These are phyloP conservation scores for Lagorchestes hirsutus DNA, from an alignment of 2,797 vertebrate species.

Conservation along the genomic window DNA sequence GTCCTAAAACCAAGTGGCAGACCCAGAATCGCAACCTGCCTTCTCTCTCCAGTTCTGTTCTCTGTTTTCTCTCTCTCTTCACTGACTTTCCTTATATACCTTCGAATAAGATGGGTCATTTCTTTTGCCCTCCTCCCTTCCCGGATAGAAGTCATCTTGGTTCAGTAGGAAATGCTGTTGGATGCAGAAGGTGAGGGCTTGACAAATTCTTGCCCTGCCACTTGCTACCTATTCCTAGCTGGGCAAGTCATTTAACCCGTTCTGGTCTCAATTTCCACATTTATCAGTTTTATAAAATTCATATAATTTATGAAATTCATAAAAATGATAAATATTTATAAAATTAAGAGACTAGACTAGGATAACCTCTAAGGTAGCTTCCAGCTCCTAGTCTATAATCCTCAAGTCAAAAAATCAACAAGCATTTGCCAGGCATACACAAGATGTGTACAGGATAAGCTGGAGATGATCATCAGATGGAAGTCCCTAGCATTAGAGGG, in stretches of 20 bases:
- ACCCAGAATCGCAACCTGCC: not conserved
- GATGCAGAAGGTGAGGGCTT: not conserved
- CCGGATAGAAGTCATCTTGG: not conserved
- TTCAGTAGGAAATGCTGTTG: not conserved
- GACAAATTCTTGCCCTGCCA: not conserved
- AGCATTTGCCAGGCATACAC: not conserved
- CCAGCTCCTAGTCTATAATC: not conserved
- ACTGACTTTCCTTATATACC: not conserved
- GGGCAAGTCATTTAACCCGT: not conserved
- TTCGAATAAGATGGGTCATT: not conserved
- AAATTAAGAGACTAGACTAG: not conserved
- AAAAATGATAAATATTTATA: too few species aligned
- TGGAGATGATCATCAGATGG: not conserved
- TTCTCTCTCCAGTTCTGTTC: rapidly evolving
- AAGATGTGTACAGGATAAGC: too few species aligned
- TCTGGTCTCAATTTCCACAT: constrained; percentile 25
- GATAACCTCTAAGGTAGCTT: not conserved
- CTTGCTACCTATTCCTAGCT: not conserved
- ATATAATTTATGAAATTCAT: too few species aligned
- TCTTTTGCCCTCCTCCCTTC: not conserved
- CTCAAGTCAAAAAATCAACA: not conserved
- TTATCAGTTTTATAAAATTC: not conserved
- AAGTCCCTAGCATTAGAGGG: not conserved
- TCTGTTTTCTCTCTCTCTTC: not conserved
- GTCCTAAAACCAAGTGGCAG: not conserved